Evolutionary conservation across 2,113 vertebrate species (phyloP).

Genomic region (Ailurus styani): DNA sequence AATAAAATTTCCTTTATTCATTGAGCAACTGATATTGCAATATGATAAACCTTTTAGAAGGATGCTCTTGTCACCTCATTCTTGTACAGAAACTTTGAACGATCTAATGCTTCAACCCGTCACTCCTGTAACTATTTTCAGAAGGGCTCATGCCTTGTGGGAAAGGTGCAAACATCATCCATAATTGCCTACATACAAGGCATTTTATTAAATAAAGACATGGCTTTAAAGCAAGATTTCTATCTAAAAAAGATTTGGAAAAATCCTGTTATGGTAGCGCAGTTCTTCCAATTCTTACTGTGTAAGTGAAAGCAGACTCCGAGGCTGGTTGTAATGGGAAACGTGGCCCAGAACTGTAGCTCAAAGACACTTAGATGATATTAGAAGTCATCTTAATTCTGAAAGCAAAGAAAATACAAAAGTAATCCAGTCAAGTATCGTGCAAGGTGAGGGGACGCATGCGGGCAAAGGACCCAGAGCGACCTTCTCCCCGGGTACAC

Average conservation of each 20-base stretch:
- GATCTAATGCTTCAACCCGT: neutral
- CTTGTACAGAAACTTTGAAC: neutral
- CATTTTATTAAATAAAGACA: neutral
- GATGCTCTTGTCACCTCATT: neutral
- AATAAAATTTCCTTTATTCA: neutral
- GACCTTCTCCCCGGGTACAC: constrained; percentile 44
- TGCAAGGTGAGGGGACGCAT: fast-evolving
- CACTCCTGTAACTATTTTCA: neutral
- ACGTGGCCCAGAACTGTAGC: neutral
- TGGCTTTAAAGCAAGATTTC: neutral
- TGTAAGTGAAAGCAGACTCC: neutral
- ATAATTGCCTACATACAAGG: neutral
- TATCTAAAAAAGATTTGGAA: neutral
- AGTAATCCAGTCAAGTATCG: neutral
- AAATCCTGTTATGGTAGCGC: neutral
- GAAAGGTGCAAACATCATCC: neutral
- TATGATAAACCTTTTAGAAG: neutral
- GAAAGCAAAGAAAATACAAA: constrained; percentile 8
- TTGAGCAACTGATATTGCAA: neutral
- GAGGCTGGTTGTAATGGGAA: neutral
- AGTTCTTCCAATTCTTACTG: neutral
- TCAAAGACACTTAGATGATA: neutral
- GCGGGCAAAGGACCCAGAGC: neutral
- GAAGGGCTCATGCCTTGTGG: neutral
- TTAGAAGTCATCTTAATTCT: neutral